These are phyloP conservation scores for Nomada fucata DNA, from an alignment of 2,888 invertebrate genomes.

Conservation along the genomic window DNA sequence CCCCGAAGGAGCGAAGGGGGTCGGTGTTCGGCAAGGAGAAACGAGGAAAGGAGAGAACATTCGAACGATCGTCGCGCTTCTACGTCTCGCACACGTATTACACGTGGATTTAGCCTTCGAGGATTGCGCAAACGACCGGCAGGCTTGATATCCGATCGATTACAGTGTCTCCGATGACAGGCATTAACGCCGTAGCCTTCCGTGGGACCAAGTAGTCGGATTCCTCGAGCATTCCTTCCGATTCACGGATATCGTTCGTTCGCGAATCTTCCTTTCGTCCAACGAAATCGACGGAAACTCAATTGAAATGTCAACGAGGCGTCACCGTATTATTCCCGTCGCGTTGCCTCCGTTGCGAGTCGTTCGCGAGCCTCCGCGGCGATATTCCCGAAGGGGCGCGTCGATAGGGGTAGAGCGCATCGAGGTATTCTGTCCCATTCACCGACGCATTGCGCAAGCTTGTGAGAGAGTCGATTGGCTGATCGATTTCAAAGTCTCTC, in stretches of 20 bases:
- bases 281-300: neutral
- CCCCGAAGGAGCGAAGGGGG: constrained; percentile 37
- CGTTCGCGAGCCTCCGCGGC: constrained; percentile 46
- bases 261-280: too few species aligned
- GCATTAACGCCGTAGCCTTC: constrained; percentile 34
- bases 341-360: constrained; percentile 18
- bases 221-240: neutral
- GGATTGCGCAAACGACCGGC: constrained; percentile 45
- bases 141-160: constrained; percentile 47
- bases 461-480: constrained; percentile 65
- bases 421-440: constrained; percentile 59
- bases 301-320: too few species aligned
- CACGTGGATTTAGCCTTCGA: constrained; percentile 33
- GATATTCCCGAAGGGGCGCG: constrained; percentile 23
- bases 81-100: constrained; percentile 32
- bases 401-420: constrained; percentile 40
- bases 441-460: constrained; percentile 63
- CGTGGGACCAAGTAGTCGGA: neutral
- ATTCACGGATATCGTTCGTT: neutral
- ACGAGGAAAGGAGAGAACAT: constrained; percentile 56
- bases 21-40: constrained; percentile 26
- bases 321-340: too few species aligned
- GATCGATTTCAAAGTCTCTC: constrained; percentile 79
- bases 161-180: constrained; percentile 47
- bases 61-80: constrained; percentile 63